Percentiles rank a stretch among this genome's conserved stretches.
These are phyloP conservation scores for Lasioglossum zephyrum DNA, from an alignment of 2,888 invertebrate genomes.

Conservation along the genomic window DNA sequence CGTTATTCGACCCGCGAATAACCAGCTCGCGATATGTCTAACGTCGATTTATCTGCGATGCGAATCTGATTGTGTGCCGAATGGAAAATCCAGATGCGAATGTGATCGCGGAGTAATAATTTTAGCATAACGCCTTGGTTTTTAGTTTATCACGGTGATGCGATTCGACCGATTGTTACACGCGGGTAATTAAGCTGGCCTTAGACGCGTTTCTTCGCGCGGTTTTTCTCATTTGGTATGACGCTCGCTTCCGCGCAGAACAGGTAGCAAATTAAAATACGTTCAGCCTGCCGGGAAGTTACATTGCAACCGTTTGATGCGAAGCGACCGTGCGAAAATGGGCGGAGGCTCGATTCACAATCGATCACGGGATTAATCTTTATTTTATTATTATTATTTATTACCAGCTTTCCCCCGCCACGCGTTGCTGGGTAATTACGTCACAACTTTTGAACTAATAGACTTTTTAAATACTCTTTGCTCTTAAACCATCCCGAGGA, in stretches of 20 bases:
- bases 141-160: not conserved
- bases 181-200: not conserved
- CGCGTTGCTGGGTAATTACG: too few relatives aligned
- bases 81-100: not conserved
- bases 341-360: not conserved
- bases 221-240: not conserved
- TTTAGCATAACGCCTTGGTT: not conserved
- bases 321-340: not conserved
- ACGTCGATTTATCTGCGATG: not conserved
- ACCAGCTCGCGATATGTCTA: not conserved
- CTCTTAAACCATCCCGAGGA: too few relatives aligned
- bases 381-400: too few relatives aligned
- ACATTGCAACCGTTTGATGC: not conserved
- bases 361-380: not conserved
- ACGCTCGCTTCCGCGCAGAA: not conserved
- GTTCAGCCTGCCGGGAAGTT: not conserved
- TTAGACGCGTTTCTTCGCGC: not conserved
- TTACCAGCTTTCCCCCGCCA: too few relatives aligned
- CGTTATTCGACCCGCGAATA: slow-evolving; percentile 23
- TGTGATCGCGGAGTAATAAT: not conserved
- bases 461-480: too few relatives aligned
- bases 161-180: not conserved
- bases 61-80: not conserved
- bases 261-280: not conserved
- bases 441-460: too few relatives aligned